Evolutionary conservation across 2,888 invertebrate genomes (phyloP).

Genomic region (Chloroclysta siterata): DNA sequence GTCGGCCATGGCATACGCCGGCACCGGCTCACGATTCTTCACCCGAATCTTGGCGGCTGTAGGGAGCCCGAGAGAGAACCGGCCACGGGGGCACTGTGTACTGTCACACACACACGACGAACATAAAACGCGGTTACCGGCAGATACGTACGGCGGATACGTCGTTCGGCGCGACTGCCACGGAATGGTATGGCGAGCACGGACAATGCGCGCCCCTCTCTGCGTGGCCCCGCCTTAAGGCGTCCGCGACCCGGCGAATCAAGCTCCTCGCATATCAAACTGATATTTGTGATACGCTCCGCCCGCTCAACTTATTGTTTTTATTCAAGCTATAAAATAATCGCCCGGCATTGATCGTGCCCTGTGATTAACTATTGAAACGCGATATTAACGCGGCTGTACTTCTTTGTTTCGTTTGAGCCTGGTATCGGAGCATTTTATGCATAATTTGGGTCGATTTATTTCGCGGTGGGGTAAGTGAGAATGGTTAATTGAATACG

Average conservation of each 20-base stretch:
- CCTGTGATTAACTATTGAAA: constrained; percentile 59
- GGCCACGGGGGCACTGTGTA: constrained; percentile 63
- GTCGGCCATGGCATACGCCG: constrained; percentile 92
- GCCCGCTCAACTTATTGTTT: constrained; percentile 77
- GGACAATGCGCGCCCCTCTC: constrained; percentile 62
- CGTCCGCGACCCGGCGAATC: constrained; percentile 81
- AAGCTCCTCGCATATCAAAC: constrained; percentile 78
- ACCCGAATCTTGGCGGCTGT: constrained; percentile 92
- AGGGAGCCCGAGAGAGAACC: constrained; percentile 61
- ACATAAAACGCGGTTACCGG: constrained; percentile 53
- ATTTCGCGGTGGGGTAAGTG: constrained; percentile 24
- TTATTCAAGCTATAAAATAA: constrained; percentile 82
- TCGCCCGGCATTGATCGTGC: constrained; percentile 63
- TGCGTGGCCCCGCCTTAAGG: constrained; percentile 74
- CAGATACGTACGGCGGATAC: constrained; percentile 50
- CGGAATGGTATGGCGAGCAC: constrained; percentile 68
- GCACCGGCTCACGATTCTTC: constrained; percentile 94
- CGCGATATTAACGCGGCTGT: constrained; percentile 51
- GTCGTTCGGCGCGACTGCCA: constrained; percentile 65
- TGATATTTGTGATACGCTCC: constrained; percentile 79
- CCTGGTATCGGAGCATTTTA: constrained; percentile 20
- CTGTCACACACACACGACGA: constrained; percentile 66
- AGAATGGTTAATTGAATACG: constrained; percentile 24
- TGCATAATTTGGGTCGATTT: constrained; percentile 33
- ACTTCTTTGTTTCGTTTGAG: constrained; percentile 52